These are phyloP conservation scores for Typhlichthys subterraneus DNA, from an alignment of 2,797 vertebrate genomes.

Conservation along the genomic window DNA sequence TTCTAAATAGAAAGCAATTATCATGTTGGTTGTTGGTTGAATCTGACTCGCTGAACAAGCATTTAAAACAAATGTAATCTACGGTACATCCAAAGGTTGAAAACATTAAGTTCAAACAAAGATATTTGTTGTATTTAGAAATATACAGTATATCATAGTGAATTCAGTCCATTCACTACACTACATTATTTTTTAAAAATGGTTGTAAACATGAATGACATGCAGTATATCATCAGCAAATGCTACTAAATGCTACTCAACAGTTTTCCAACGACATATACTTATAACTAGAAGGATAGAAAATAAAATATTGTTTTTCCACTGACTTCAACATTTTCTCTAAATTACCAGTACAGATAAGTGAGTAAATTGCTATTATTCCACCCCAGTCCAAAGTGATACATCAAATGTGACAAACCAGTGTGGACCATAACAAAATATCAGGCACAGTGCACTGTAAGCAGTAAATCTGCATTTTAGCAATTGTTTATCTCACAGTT, in stretches of 20 bases:
- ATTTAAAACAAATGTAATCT: no score
- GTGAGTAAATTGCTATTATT: background rate
- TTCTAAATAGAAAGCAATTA: background rate
- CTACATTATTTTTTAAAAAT: no score
- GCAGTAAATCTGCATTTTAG: constrained; percentile 38
- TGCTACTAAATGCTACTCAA: background rate
- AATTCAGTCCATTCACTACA: no score
- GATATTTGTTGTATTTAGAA: no score
- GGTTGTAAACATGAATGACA: background rate
- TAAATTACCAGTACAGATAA: background rate
- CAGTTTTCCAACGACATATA: background rate
- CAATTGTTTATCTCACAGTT: constrained; percentile 49
- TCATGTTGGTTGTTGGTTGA: no score
- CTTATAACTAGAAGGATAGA: background rate
- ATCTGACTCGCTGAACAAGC: no score
- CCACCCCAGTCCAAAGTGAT: constrained; percentile 14
- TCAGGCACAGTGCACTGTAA: constrained; percentile 19
- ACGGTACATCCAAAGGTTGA: no score
- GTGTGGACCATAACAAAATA: constrained; percentile 4
- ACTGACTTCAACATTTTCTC: no score
- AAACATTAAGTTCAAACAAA: no score
- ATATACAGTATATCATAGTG: no score
- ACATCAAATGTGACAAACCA: constrained; percentile 14
- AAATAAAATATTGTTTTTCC: no score
- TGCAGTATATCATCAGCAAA: background rate